Percentiles rank a stretch among this genome's conserved stretches.
Conservation (phyloP, 2,797 vertebrate genomes). For the Simalia tracyae region DNA sequence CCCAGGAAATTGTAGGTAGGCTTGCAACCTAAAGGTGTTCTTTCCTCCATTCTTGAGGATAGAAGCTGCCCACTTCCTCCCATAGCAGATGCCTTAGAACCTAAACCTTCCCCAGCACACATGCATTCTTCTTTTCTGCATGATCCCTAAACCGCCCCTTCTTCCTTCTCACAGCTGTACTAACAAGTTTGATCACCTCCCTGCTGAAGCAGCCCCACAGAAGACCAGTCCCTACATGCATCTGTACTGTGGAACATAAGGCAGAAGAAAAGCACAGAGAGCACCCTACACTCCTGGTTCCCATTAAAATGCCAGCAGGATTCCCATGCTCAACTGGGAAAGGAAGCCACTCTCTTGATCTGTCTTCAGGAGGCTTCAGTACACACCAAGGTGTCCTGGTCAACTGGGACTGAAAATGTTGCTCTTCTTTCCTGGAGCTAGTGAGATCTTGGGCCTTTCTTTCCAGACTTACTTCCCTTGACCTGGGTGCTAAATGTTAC, state of each 20-base stretch:
- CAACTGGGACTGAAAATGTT: neutral
- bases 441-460: neutral
- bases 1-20: neutral
- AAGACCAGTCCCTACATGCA: neutral
- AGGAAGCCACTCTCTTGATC: neutral
- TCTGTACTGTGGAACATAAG: neutral
- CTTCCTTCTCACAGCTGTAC: neutral
- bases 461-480: neutral
- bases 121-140: neutral
- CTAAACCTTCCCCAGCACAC: no score
- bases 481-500: neutral
- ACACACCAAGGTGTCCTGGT: neutral
- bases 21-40: neutral
- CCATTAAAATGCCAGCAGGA: neutral
- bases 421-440: neutral
- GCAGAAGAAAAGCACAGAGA: neutral
- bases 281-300: neutral
- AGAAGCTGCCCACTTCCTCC: no score
- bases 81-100: no score
- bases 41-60: neutral
- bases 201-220: neutral
- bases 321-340: neutral
- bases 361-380: neutral
- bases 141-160: neutral
- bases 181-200: neutral